Percentiles rank a stretch among this genome's conserved stretches.
Conservation (phyloP, 2,888 invertebrate genomes). For the Oeneis ivallda region DNA sequence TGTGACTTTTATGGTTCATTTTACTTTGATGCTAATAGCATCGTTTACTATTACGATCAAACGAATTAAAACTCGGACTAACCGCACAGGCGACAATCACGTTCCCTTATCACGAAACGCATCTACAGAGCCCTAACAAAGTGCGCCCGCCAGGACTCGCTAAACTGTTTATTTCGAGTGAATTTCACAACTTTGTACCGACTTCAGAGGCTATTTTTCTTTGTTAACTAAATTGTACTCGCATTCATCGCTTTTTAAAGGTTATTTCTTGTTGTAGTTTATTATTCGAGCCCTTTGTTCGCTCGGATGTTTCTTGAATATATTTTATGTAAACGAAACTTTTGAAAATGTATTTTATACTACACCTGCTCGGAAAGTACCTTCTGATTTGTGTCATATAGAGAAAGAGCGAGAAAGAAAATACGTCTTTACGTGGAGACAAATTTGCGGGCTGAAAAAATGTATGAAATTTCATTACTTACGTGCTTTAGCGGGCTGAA, state of each 20-base stretch:
- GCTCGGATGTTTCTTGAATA: slow-evolving; percentile 17
- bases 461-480: no score
- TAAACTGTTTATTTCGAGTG: slow-evolving; percentile 52
- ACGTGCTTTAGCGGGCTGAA: no score
- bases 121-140: slow-evolving; percentile 24
- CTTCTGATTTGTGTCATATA: no score
- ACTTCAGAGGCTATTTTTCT: slow-evolving; percentile 58
- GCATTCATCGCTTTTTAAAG: slow-evolving; percentile 64
- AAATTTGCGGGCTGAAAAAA: no score
- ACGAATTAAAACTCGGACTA: no score
- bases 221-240: slow-evolving; percentile 70
- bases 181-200: slow-evolving; percentile 40
- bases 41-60: no score
- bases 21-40: no score
- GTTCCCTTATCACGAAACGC: slow-evolving; percentile 13
- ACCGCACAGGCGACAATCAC: slow-evolving; percentile 6
- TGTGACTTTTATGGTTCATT: no score
- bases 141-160: slow-evolving; percentile 32
- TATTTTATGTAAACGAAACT: neutral
- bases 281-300: slow-evolving; percentile 42
- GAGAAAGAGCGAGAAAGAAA: no score
- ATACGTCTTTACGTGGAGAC: no score
- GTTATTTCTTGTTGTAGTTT: slow-evolving; percentile 57
- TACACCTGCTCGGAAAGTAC: neutral
- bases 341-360: neutral